Evolutionary conservation across 2,888 invertebrate species (phyloP).

Genomic region (Tenthredo livida): DNA sequence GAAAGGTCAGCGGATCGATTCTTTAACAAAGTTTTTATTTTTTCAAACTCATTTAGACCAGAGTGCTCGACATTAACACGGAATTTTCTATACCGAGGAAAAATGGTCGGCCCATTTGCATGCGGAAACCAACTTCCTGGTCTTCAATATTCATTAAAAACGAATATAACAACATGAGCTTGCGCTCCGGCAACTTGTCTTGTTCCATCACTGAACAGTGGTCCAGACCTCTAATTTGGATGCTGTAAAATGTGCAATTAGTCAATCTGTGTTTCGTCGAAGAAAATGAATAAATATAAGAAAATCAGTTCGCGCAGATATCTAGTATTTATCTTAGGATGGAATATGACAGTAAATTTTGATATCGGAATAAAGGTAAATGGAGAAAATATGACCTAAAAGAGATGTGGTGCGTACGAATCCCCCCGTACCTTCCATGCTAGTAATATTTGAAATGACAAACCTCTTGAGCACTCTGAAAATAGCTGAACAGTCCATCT

Average conservation of each 20-base stretch:
- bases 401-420: not conserved
- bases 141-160: not conserved
- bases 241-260: not conserved
- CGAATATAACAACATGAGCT: not conserved
- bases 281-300: not conserved
- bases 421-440: not conserved
- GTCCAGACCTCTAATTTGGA: not conserved
- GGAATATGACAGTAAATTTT: not conserved
- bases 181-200: not conserved
- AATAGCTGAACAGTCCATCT: not conserved
- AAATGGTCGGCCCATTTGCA: not conserved
- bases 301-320: not conserved
- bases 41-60: not conserved
- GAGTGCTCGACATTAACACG: constrained; percentile 1
- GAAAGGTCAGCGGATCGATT: not conserved
- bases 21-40: not conserved
- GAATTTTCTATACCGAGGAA: not conserved
- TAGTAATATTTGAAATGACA: not conserved
- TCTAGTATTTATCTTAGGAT: not conserved
- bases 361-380: not conserved
- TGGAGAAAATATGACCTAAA: not conserved
- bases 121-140: not conserved
- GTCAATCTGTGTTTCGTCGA: not conserved
- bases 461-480: not conserved
- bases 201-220: not conserved